Percentiles rank a stretch among this genome's conserved stretches.
Evolutionary conservation across 2,888 invertebrate species (phyloP).

Genomic region (Ennomos quercinarius): DNA sequence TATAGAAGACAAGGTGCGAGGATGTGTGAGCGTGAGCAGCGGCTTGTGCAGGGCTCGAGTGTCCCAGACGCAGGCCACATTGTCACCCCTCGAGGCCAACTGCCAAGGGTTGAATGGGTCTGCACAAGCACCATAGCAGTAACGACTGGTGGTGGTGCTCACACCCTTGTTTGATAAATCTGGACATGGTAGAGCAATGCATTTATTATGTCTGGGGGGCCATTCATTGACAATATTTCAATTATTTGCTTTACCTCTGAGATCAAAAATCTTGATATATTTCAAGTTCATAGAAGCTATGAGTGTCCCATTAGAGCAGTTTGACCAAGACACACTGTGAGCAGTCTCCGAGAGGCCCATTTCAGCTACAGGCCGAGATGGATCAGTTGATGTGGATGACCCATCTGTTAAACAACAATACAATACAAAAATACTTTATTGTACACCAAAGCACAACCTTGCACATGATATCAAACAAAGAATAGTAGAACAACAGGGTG

Average conservation of each 20-base stretch:
- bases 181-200: constrained; percentile 52
- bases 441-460: too few relatives aligned
- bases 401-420: constrained; percentile 11
- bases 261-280: constrained; percentile 94
- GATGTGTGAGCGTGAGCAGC: constrained; percentile 88
- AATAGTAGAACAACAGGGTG: too few relatives aligned
- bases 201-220: background rate
- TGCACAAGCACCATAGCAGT: constrained; percentile 92
- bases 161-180: constrained; percentile 89
- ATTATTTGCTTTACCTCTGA: constrained; percentile 88
- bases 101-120: constrained; percentile 92
- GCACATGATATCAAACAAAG: too few relatives aligned
- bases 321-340: constrained; percentile 94
- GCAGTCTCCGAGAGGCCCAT: constrained; percentile 94
- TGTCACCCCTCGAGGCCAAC: constrained; percentile 93
- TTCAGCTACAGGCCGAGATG: constrained; percentile 88
- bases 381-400: constrained; percentile 68
- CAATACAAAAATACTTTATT: too few relatives aligned
- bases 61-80: constrained; percentile 95
- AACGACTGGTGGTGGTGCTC: constrained; percentile 90
- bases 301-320: constrained; percentile 89
- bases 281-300: constrained; percentile 96
- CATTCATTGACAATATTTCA: too few relatives aligned
- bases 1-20: constrained; percentile 89
- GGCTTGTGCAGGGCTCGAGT: constrained; percentile 94